Conservation (phyloP, 2,113 vertebrate species). For the Urocolius indicus region DNA sequence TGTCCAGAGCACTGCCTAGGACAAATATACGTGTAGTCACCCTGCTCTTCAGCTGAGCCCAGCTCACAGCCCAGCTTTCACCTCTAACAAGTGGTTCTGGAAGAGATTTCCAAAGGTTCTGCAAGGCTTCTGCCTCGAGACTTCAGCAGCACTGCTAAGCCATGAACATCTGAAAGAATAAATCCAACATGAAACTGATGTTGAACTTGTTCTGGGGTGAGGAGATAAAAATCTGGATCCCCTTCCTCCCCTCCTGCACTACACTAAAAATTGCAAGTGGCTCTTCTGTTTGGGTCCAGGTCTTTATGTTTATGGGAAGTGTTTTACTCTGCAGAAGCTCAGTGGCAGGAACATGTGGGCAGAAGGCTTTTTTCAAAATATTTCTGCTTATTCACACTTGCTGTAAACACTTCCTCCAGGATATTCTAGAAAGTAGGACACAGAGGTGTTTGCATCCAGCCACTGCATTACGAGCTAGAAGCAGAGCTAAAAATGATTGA, state of each 20-base stretch:
- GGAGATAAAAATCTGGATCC: not conserved
- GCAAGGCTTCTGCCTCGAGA: not conserved
- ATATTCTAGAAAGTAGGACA: slow-evolving; percentile 63
- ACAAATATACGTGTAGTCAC: not conserved
- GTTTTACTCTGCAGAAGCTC: not conserved
- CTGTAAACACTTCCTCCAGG: slow-evolving; percentile 55
- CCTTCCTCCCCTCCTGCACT: not conserved
- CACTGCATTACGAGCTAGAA: slow-evolving; percentile 27
- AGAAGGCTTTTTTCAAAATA: slow-evolving; percentile 4
- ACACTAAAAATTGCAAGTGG: not conserved
- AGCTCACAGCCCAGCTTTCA: not conserved
- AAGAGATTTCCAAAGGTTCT: not conserved
- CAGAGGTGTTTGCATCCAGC: slow-evolving; percentile 40
- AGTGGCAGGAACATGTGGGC: not conserved
- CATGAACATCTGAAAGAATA: not conserved
- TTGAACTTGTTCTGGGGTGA: not conserved
- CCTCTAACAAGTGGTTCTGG: not conserved
- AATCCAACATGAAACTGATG: not conserved
- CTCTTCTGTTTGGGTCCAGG: not conserved
- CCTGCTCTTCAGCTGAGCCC: not conserved
- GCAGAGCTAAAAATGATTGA: not conserved
- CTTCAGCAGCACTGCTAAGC: not conserved
- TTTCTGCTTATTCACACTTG: slow-evolving; percentile 68
- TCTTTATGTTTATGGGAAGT: not conserved
- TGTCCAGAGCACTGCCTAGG: not conserved